Evolutionary conservation across 2,797 vertebrate genomes (phyloP).

Genomic region (Hylomyscus alleni): DNA sequence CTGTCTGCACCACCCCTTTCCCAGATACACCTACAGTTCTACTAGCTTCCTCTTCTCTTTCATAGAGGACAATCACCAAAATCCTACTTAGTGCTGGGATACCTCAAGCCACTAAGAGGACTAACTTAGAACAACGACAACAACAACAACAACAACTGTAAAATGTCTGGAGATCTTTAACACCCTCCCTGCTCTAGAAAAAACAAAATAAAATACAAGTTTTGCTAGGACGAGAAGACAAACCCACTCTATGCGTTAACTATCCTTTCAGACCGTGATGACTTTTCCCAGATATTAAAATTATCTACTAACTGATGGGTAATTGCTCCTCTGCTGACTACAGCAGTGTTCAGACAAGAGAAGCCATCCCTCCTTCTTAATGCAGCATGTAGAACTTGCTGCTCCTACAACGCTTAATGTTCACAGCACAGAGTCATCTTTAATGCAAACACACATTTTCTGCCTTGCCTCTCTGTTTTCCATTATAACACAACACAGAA

Average conservation of each 20-base stretch:
- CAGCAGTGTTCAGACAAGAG: slow-evolving; percentile 81
- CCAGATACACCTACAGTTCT: slow-evolving; percentile 15
- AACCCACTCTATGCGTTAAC: slow-evolving; percentile 84
- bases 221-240: slow-evolving; percentile 81
- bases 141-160: slow-evolving; percentile 55
- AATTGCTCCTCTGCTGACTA: slow-evolving; percentile 90
- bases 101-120: slow-evolving; percentile 71
- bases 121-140: slow-evolving; percentile 77
- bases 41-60: slow-evolving; percentile 26
- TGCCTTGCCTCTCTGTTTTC: slow-evolving; percentile 85
- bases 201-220: slow-evolving; percentile 71
- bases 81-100: slow-evolving; percentile 66
- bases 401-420: slow-evolving; percentile 87
- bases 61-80: slow-evolving; percentile 37
- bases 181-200: slow-evolving; percentile 69
- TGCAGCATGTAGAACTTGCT: slow-evolving; percentile 88
- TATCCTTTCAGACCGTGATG: slow-evolving; percentile 84
- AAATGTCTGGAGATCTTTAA: slow-evolving; percentile 64
- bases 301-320: slow-evolving; percentile 88
- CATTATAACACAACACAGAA: slow-evolving; percentile 88
- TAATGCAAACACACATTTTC: slow-evolving; percentile 89
- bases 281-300: slow-evolving; percentile 90
- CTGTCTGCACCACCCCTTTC: neutral
- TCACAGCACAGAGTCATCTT: slow-evolving; percentile 86
- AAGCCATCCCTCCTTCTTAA: slow-evolving; percentile 88